Evolutionary conservation across 1,140 invertebrate species (phyloP).

Genomic region (Chymomyza costata): DNA sequence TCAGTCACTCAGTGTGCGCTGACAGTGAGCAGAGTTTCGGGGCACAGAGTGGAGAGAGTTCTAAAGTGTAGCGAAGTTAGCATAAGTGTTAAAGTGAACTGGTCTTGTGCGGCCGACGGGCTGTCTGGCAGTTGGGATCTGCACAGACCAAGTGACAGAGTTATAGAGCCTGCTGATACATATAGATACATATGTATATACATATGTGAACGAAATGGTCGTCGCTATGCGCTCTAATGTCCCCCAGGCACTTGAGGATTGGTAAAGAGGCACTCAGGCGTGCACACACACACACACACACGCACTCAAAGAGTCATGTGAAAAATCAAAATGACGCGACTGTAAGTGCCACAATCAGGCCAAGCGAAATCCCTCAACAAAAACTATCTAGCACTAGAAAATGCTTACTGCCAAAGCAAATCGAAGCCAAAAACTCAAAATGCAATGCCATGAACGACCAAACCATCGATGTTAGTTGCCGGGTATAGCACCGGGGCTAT

Average conservation of each 20-base stretch:
- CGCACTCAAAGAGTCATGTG: no score
- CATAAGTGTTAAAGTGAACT: no score
- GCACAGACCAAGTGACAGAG: no score
- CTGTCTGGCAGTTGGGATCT: no score
- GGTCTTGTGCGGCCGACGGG: no score
- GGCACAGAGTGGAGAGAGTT: no score
- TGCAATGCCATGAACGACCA: slow-evolving; percentile 10
- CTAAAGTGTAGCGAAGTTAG: no score
- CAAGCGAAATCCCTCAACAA: slow-evolving; percentile 39
- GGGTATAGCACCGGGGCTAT: no score
- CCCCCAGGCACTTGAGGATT: slow-evolving; percentile 29
- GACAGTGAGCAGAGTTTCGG: no score
- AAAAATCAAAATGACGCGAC: slow-evolving; percentile 23
- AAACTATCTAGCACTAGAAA: slow-evolving; percentile 30
- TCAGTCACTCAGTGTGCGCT: slow-evolving; percentile 42
- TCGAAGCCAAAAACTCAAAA: slow-evolving; percentile 36
- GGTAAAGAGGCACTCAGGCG: slow-evolving; percentile 54
- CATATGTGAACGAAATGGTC: no score
- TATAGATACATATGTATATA: slow-evolving; percentile 2
- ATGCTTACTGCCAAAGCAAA: slow-evolving; percentile 33
- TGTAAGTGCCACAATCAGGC: slow-evolving; percentile 39
- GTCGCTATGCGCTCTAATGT: no score
- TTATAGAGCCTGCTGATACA: slow-evolving; percentile 4
- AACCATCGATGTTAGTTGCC: no score
- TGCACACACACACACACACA: slow-evolving; percentile 22